Evolutionary conservation across 2,113 vertebrate genomes (phyloP).

Genomic region (Poeciliopsis retropinna): DNA sequence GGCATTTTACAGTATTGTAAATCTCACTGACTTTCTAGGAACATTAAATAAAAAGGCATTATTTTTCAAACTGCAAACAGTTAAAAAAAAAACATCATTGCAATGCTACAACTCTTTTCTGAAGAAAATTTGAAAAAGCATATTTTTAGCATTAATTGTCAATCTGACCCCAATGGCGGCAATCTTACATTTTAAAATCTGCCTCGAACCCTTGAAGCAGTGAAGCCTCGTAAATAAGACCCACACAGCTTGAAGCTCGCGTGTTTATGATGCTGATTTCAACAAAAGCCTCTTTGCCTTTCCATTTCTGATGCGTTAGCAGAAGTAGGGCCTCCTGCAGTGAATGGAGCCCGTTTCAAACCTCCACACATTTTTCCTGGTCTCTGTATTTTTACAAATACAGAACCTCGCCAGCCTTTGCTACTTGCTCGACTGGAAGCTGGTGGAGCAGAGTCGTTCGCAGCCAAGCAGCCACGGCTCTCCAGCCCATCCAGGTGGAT

Average conservation of each 20-base stretch:
- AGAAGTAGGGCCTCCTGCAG: conserved; percentile 26
- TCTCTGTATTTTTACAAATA: conserved; percentile 17
- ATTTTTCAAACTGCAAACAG: conserved; percentile 66
- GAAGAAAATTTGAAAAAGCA: conserved; percentile 47
- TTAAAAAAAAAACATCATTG: conserved; percentile 46
- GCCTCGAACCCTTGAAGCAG: conserved; percentile 25
- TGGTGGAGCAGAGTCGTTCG: conserved; percentile 41
- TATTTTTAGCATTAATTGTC: conserved; percentile 26
- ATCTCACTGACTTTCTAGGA: conserved; percentile 44
- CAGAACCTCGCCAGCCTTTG: conserved; percentile 27
- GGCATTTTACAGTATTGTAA: conserved; percentile 53
- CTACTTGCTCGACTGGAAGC: conserved; percentile 32
- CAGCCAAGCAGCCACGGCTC: conserved; percentile 51
- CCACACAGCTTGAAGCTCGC: conserved; percentile 1
- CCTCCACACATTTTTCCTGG: conserved; percentile 16
- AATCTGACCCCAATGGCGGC: conserved; percentile 14
- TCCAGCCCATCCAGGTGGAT: conserved; percentile 51
- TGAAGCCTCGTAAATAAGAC: conserved; percentile 36
- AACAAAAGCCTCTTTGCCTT: conserved; percentile 29
- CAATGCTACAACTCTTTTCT: conserved; percentile 74
- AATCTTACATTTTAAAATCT: conserved; percentile 17
- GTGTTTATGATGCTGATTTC: conserved; percentile 29
- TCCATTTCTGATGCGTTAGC: conserved; percentile 21
- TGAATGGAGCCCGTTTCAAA: conserved; percentile 10
- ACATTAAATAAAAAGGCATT: conserved; percentile 61